Conservation (phyloP, 2,888 invertebrate genomes). For the Prenolepis imparis region DNA sequence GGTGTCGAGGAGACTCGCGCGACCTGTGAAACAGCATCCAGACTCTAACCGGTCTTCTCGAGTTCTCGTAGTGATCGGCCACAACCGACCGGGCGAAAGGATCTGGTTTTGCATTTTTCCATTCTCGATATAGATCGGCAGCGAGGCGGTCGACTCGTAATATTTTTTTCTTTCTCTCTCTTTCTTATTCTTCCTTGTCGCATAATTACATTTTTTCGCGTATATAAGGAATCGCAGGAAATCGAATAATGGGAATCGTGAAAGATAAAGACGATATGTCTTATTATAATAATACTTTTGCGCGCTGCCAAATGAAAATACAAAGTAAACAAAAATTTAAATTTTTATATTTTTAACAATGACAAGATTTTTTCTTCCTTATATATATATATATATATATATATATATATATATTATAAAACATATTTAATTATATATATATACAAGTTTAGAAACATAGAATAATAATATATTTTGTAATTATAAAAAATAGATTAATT, state of each 20-base stretch:
- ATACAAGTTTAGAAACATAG: neutral
- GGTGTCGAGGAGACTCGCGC: slow-evolving; percentile 71
- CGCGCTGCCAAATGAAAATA: neutral
- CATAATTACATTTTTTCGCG: slow-evolving; percentile 19
- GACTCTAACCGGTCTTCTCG: slow-evolving; percentile 80
- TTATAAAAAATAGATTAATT: neutral
- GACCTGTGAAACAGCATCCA: slow-evolving; percentile 64
- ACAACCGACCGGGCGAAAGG: slow-evolving; percentile 58
- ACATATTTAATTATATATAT: too few species aligned
- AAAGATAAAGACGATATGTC: neutral
- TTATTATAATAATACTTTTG: neutral
- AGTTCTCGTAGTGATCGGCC: slow-evolving; percentile 68
- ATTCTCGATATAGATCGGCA: slow-evolving; percentile 81
- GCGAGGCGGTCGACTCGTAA: slow-evolving; percentile 13
- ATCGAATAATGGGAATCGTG: neutral
- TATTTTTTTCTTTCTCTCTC: slow-evolving; percentile 15
- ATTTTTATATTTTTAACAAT: neutral
- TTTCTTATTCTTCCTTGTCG: neutral
- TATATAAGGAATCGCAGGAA: slow-evolving; percentile 14
- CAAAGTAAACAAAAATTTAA: neutral
- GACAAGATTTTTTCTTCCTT: too few species aligned
- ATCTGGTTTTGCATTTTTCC: slow-evolving; percentile 83
- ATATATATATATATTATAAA: too few species aligned
- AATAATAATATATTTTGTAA: neutral
- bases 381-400: too few species aligned